Conservation (phyloP, 1,140 invertebrate genomes). For the Musca vetustissima region DNA sequence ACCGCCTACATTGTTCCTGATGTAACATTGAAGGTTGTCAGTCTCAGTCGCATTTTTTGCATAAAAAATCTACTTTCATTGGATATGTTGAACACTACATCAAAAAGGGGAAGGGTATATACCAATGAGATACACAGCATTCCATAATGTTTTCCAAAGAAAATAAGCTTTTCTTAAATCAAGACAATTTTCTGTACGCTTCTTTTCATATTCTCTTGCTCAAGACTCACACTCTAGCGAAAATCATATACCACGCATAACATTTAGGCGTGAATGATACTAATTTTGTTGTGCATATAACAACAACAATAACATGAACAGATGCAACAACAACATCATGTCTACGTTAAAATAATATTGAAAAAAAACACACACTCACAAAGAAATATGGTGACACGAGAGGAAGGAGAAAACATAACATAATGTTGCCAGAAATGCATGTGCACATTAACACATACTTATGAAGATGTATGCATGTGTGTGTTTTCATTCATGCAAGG, state of each 20-base stretch:
- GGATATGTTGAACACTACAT: no score
- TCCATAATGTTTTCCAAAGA: neutral
- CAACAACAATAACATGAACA: neutral
- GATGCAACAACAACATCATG: neutral
- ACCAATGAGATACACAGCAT: neutral
- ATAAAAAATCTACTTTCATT: neutral
- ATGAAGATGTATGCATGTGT: neutral
- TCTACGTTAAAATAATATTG: neutral
- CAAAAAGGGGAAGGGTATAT: neutral
- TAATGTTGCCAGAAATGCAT: neutral
- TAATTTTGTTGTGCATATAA: conserved; percentile 1
- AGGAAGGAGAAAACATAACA: neutral
- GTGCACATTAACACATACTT: neutral
- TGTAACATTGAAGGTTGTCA: conserved; percentile 12
- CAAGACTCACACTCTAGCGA: neutral
- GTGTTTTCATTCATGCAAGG: neutral
- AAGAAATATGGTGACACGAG: neutral
- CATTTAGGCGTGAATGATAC: conserved; percentile 10
- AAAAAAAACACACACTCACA: no score
- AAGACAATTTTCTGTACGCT: conserved; percentile 1
- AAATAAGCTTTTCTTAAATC: neutral
- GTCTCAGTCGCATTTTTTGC: neutral
- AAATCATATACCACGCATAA: conserved; percentile 16
- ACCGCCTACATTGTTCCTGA: neutral
- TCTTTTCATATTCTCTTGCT: no score